phyloP scores from a whole-genome alignment of 2,797 vertebrate genomes.

The Zalophus californianus region DNA sequence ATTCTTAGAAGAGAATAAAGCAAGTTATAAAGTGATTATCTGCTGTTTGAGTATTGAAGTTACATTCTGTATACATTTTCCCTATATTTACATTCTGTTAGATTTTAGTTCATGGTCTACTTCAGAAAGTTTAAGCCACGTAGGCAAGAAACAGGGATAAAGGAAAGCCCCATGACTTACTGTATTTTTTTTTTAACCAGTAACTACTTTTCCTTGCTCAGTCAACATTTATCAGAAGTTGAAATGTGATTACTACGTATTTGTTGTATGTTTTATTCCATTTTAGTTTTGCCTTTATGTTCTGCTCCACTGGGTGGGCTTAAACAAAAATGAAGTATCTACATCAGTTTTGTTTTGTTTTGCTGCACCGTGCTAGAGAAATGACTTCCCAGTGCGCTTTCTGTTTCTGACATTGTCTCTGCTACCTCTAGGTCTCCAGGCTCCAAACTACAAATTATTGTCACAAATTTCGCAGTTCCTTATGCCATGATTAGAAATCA shows the following conservation, averaged over 20 bases:
- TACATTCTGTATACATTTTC: not conserved
- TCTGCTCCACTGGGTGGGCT: not conserved
- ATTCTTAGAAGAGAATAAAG: not conserved
- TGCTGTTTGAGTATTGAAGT: not conserved
- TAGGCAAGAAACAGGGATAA: not conserved
- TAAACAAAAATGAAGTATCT: not conserved
- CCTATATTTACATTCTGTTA: not conserved
- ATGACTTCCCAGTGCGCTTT: not conserved
- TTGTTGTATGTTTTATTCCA: not conserved
- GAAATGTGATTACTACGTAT: not conserved
- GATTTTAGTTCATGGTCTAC: not conserved
- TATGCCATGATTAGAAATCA: not conserved
- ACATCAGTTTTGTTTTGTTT: not conserved
- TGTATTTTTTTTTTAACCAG: not conserved
- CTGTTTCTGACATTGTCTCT: not conserved
- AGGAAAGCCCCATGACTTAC: not conserved
- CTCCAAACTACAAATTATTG: not conserved
- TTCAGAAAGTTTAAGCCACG: not conserved
- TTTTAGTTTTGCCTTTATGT: not conserved
- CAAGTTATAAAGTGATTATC: not conserved
- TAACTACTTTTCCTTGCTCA: not conserved
- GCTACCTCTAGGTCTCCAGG: not conserved
- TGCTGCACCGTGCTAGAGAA: not conserved
- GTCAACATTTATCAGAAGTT: not conserved
- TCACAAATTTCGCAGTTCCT: not conserved